Conservation (phyloP, 64 coral and sea anemone species). For the Pocillopora damicornis region DNA sequence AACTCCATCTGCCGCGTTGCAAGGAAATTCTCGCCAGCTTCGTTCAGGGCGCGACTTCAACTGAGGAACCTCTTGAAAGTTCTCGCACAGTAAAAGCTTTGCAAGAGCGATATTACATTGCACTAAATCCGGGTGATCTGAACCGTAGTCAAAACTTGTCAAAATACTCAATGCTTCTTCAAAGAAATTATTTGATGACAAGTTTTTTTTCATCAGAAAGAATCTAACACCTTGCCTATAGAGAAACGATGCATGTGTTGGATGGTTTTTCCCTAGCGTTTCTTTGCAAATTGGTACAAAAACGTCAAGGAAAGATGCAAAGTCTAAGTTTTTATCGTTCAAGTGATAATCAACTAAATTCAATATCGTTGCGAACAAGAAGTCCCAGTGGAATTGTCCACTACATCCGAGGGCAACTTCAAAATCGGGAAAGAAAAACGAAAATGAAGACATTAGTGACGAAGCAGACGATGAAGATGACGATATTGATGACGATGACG, state of each 20-base stretch:
- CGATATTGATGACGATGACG: background rate
- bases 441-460: too few relatives aligned
- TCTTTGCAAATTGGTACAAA: background rate
- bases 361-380: background rate
- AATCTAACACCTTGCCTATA: background rate
- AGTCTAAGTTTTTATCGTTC: background rate
- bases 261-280: background rate
- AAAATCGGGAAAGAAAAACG: background rate
- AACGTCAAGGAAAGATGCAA: background rate
- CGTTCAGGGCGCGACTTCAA: background rate
- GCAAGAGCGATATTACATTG: background rate
- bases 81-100: background rate
- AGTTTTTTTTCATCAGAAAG: background rate
- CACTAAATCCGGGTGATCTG: background rate
- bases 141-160: background rate
- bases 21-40: background rate
- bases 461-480: background rate
- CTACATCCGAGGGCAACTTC: background rate
- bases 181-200: background rate
- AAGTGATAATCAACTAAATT: background rate
- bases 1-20: background rate
- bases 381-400: background rate
- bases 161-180: background rate
- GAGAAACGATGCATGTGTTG: background rate
- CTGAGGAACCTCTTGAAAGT: background rate